Evolutionary conservation across 1,140 invertebrate species (phyloP), one percentile per base, ranked within the genome.

Genomic region (Whitmania pigra): DNA sequence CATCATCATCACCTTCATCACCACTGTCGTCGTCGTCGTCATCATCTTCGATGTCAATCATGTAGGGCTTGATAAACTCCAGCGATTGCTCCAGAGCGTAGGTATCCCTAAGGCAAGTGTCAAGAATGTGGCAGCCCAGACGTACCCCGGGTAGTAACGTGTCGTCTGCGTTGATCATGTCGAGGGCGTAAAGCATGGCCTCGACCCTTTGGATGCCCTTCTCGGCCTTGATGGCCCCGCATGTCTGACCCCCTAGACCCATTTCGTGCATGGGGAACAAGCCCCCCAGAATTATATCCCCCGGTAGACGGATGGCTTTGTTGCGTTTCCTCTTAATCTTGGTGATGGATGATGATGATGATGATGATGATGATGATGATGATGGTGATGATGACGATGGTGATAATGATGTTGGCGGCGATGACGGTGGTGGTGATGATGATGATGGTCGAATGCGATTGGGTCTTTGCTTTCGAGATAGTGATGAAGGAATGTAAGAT

Each of bases 41-140:
- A 71, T 83, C 83, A 5, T 49, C 43, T 15, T 49, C 43, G 29
- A 82, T 78, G 4, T 78, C 81, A 49, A 79, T 82, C 75, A 85
- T 79, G 66, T 80, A 78, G 0, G 80, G 78, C 72, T 79, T 80
- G 53, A 92, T 88, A 78, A 92, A 92, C 78, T 90, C 88, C 76
- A 92, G 83, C 67, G 88, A 88, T 76, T 91, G 89, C 78, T 92
- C 89, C 0, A 92, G 82, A 0, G 89, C 90, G 80, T 89, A 90
- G 0, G 89, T 90, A 75, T 90, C 89, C 63, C 88, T 84, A 27
- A 88, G 88, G 78, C 90, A 91, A 0, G 89, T 90, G 79, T 92
- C 90, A 20, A 90, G 79, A 71, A 91, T 90, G 75, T 89, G 86
- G 2, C 88, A 87, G 0, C 89, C 90, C 49, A 91, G 79, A 13